These are phyloP conservation scores for Sprattus sprattus DNA, from an alignment of 2,113 vertebrate species.

Conservation along the genomic window DNA sequence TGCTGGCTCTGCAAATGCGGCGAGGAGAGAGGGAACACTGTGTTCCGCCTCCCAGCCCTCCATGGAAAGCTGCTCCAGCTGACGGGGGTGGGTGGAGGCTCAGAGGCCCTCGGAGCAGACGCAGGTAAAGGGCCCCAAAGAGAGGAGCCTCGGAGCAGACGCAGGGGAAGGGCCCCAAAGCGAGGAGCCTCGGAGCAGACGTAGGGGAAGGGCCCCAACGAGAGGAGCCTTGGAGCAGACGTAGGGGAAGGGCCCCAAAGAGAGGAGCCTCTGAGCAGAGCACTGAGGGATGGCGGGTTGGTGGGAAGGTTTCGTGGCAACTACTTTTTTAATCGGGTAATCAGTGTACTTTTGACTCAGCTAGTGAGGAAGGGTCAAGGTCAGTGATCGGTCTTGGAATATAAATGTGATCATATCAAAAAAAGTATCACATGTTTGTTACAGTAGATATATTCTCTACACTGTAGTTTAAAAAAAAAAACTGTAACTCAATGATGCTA, in stretches of 20 bases:
- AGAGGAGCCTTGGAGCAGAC: background rate
- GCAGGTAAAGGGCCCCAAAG: no score
- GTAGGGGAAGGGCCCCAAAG: no score
- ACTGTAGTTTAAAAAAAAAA: no score
- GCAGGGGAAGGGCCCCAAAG: no score
- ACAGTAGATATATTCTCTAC: no score
- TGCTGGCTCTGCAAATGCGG: background rate
- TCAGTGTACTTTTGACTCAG: background rate
- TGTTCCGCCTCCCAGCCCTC: background rate
- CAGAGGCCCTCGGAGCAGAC: background rate
- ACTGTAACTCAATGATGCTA: background rate
- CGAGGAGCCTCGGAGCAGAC: background rate
- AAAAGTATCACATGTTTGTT: no score
- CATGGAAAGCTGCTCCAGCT: background rate
- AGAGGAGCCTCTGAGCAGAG: background rate
- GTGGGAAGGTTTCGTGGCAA: background rate
- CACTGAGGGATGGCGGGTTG: background rate
- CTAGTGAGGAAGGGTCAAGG: background rate
- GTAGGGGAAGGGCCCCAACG: no score
- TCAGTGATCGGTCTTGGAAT: no score
- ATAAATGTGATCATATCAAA: no score
- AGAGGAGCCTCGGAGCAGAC: background rate
- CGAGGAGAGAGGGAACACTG: conserved; percentile 1
- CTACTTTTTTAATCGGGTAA: background rate
- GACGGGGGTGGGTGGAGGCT: background rate